Evolutionary conservation across 2,797 vertebrate genomes (phyloP).

Genomic region (Chelonia mydas): DNA sequence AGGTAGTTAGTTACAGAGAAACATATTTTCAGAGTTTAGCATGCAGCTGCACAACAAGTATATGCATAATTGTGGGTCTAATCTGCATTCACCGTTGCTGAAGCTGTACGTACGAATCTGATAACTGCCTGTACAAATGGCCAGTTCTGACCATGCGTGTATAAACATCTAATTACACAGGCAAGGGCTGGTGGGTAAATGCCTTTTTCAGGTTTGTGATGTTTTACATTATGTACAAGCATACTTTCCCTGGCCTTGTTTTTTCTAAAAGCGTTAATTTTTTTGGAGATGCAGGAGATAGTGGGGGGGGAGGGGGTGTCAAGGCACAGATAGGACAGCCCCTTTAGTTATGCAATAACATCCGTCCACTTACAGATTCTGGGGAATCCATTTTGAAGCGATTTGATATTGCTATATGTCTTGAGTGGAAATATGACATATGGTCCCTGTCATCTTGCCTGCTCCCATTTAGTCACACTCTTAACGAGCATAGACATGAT

Average conservation of each 20-base stretch:
- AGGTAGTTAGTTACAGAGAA: neutral
- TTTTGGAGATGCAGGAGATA: constrained; percentile 43
- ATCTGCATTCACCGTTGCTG: neutral
- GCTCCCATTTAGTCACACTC: constrained; percentile 22
- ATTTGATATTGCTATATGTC: constrained; percentile 1
- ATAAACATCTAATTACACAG: neutral
- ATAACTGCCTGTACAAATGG: neutral
- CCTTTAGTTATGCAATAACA: neutral
- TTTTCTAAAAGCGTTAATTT: constrained; percentile 50
- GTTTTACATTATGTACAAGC: neutral
- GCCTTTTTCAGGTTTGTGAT: neutral
- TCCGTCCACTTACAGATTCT: neutral
- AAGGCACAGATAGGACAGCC: constrained; percentile 50
- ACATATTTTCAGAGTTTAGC: accelerated
- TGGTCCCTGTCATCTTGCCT: neutral
- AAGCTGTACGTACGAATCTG: constrained; percentile 9
- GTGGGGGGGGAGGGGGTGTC: neutral
- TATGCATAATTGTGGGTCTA: neutral
- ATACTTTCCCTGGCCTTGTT: constrained; percentile 25
- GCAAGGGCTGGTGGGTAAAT: neutral
- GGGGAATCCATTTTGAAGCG: neutral
- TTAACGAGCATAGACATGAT: constrained; percentile 25
- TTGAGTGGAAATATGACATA: constrained; percentile 13
- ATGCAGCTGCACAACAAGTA: neutral
- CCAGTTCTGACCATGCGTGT: neutral